These are phyloP conservation scores for Coregonus ussuriensis DNA, from an alignment of 2,797 vertebrate species.

Conservation along the genomic window DNA sequence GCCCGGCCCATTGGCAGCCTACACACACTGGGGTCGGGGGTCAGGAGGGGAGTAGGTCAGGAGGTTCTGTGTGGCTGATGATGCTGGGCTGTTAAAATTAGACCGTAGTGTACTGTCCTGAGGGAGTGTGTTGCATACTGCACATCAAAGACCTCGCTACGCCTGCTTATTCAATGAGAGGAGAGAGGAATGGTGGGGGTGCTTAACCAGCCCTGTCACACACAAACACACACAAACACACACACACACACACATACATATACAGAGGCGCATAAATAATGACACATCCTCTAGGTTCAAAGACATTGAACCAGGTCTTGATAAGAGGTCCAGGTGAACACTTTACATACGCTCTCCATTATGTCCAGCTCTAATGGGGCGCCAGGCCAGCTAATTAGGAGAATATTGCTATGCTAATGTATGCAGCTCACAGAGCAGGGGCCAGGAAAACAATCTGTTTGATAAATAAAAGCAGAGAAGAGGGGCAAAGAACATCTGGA, in stretches of 20 bases:
- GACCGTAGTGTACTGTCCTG: neutral
- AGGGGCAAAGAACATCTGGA: constrained; percentile 4
- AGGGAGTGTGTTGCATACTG: neutral
- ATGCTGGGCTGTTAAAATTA: neutral
- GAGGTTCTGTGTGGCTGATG: neutral
- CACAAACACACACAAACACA: neutral
- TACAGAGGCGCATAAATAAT: constrained; percentile 17
- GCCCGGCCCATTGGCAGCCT: neutral
- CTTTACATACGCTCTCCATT: constrained; percentile 63
- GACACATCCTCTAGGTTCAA: constrained; percentile 40
- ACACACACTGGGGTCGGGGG: constrained; percentile 2
- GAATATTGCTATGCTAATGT: constrained; percentile 76
- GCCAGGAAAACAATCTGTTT: constrained; percentile 13
- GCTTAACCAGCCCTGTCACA: neutral
- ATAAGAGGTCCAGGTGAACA: constrained; percentile 71
- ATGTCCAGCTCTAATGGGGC: constrained; percentile 59
- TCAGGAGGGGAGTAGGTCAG: constrained; percentile 7
- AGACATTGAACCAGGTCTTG: constrained; percentile 50
- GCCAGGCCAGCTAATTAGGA: constrained; percentile 68
- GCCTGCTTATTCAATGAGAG: constrained; percentile 3
- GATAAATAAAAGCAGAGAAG: neutral
- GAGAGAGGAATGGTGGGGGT: constrained; percentile 13
- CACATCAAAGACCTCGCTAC: neutral
- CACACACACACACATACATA: constrained; percentile 16
- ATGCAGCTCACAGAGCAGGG: constrained; percentile 65